Evolutionary conservation across 2,113 vertebrate species (phyloP).

Genomic region (Pollachius pollachius): DNA sequence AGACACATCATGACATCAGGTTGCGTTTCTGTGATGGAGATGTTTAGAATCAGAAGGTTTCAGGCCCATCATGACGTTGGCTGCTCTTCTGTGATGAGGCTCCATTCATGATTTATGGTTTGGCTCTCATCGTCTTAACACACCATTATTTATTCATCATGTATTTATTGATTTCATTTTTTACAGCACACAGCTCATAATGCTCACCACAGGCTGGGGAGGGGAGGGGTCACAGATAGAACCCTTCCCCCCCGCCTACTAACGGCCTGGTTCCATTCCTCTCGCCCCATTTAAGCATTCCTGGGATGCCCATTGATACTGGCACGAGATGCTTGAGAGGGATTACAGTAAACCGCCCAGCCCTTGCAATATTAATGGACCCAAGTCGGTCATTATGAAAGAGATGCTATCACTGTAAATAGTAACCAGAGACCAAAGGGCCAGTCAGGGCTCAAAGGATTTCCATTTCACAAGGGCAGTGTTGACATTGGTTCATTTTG

Average conservation of each 20-base stretch:
- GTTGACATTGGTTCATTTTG: neutral
- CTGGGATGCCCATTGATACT: conserved; percentile 22
- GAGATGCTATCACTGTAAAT: conserved; percentile 44
- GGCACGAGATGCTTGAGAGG: conserved; percentile 33
- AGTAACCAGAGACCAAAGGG: conserved; percentile 39
- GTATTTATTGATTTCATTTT: conserved; percentile 24
- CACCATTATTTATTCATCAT: conserved; percentile 9
- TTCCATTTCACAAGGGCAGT: conserved; percentile 45
- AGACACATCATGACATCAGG: too few relatives aligned
- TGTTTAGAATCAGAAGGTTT: too few relatives aligned
- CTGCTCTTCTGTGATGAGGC: neutral
- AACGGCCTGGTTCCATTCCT: conserved; percentile 6
- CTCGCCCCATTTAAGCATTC: conserved; percentile 30
- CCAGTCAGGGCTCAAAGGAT: conserved; percentile 40
- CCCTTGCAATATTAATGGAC: conserved; percentile 58
- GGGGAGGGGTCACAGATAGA: conserved; percentile 4
- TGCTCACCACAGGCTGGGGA: neutral
- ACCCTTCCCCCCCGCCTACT: neutral
- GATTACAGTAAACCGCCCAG: conserved; percentile 55
- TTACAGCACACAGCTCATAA: neutral
- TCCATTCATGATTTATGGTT: conserved; percentile 26
- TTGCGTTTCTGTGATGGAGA: too few relatives aligned
- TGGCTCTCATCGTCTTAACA: neutral
- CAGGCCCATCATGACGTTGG: too few relatives aligned
- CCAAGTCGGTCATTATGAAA: conserved; percentile 30